phyloP scores from a whole-genome alignment of 1,140 invertebrate genomes.

The Tetramorium simillimum region DNA sequence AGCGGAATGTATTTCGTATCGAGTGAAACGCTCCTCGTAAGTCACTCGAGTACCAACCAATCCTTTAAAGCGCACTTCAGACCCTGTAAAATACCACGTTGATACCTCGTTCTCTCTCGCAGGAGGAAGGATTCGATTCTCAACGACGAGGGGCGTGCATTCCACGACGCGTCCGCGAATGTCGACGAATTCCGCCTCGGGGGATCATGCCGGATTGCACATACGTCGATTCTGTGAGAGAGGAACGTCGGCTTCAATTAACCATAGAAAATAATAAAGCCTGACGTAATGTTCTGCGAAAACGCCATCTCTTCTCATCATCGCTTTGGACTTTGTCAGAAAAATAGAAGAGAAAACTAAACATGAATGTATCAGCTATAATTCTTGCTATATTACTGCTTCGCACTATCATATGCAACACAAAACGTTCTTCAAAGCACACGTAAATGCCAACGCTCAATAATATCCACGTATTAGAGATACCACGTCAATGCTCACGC shows the following conservation, averaged over 20 bases:
- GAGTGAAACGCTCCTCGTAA: slow-evolving; percentile 56
- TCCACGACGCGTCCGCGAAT: slow-evolving; percentile 45
- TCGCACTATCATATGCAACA: neutral
- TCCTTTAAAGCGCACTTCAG: slow-evolving; percentile 48
- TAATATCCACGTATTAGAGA: neutral
- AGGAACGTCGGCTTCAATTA: slow-evolving; percentile 24
- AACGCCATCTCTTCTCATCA: neutral
- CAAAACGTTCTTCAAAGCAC: neutral
- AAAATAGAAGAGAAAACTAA: neutral
- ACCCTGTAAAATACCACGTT: slow-evolving; percentile 57
- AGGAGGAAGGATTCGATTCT: slow-evolving; percentile 49
- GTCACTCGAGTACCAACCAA: slow-evolving; percentile 49
- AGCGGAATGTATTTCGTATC: slow-evolving; percentile 57
- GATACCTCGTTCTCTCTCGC: slow-evolving; percentile 6
- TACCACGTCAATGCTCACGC: neutral
- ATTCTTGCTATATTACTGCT: neutral
- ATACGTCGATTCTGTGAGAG: slow-evolving; percentile 3
- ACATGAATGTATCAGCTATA: neutral
- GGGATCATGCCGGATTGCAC: neutral
- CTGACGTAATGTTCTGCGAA: neutral
- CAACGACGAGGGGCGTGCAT: slow-evolving; percentile 52
- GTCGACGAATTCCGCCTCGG: slow-evolving; percentile 48
- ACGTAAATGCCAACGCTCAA: neutral
- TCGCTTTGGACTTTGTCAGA: neutral
- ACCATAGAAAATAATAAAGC: neutral